Base-by-base conservation (phyloP, 2,888 invertebrate species). In the Rapana venosa region DNA sequence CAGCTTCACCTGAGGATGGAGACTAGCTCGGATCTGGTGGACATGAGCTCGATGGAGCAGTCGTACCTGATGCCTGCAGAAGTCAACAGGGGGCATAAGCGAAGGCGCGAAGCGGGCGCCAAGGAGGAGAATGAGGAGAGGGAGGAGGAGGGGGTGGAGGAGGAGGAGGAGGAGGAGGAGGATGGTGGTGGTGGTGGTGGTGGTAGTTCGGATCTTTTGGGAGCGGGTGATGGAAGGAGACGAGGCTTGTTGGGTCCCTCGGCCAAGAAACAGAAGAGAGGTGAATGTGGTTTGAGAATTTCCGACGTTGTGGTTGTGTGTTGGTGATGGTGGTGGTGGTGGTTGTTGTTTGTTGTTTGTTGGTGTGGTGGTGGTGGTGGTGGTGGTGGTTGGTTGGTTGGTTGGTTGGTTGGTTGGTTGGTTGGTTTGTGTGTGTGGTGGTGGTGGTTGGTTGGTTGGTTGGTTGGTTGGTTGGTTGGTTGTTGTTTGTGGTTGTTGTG, bases 1-100 rank as follows among this genome's bases (percentile, higher is more conserved):
- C 81, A 83, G 81, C 22, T 83, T 36, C 81, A 83, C 22, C 15
- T 83, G 81, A 22, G 6, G 20, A 36, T 83, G 81, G 35, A 87
- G 36, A 87, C 87, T 22, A 87, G 35, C 15, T 35, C n/a, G 0
- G 70, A 66, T 20, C 74, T 30, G 8, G 36, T 66, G 11, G 61
- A 86, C 61, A 6, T 66, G 22, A 32, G 30, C 61, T 58, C 30
- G 15, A 26, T 35, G 15, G 32, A 74, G 47, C 74, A 87, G 26
- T 8, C 47, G 26, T 83, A 22, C 30, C 6, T 47, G 22, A 36
- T 22, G 26, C 22, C 36, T 36, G 32, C 1, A 79, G 17, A 35
- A 0, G 36, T 22, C 47, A 22, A 22, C 81, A 83, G 47, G 47
- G 47, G 47, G 22, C 32, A 35, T 17, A 79, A 47, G 47, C 81